phyloP scores from a whole-genome alignment of 37 sponge, comb jelly and placozoan species.

The Axinella damicornis region DNA sequence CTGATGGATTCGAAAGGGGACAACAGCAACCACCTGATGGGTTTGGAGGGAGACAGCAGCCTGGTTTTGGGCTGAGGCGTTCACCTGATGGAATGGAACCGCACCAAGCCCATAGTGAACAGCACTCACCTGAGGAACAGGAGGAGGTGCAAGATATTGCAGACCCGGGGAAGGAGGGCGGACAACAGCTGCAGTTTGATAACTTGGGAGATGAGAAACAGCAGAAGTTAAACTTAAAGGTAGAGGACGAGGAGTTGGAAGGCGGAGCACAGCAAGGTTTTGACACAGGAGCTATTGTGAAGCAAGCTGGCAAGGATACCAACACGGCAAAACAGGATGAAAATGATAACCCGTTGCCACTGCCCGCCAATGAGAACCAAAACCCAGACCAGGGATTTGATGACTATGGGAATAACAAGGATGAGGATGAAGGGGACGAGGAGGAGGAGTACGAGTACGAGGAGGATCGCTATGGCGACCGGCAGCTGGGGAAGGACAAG shows the following conservation, averaged over 20 bases:
- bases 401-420: too few species aligned
- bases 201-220: neutral
- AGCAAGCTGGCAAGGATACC: too few species aligned
- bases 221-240: neutral
- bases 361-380: too few species aligned
- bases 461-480: too few species aligned
- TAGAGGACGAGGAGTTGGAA: neutral
- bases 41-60: neutral
- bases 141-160: slow-evolving; percentile 5
- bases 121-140: neutral
- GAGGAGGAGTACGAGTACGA: too few species aligned
- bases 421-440: too few species aligned
- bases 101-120: neutral
- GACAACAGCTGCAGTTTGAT: neutral
- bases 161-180: neutral
- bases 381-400: too few species aligned
- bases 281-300: neutral
- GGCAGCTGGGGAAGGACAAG: too few species aligned
- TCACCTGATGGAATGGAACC: neutral
- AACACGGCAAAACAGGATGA: too few species aligned
- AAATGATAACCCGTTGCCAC: too few species aligned
- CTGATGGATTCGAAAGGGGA: neutral
- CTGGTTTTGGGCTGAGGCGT: neutral
- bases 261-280: neutral
- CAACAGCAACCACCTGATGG: neutral